Conservation (phyloP, 1,140 invertebrate species). For the Listronotus bonariensis region DNA sequence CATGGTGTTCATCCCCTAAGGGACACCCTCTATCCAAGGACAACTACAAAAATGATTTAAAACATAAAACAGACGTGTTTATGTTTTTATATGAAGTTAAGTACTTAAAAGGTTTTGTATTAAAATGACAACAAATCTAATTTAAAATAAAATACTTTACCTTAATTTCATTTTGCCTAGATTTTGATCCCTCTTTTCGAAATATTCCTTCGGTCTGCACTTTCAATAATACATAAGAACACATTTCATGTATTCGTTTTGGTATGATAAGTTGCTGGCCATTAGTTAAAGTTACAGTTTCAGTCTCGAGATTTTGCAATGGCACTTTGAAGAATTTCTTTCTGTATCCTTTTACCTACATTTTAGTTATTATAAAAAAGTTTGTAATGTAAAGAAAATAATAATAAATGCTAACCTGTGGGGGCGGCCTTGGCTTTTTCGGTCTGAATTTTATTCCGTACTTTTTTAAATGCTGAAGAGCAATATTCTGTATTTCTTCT, state of each 20-base stretch:
- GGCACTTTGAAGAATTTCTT: slow-evolving; percentile 66
- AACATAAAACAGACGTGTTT: no score
- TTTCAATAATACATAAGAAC: slow-evolving; percentile 68
- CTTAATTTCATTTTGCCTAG: slow-evolving; percentile 78
- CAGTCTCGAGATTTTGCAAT: slow-evolving; percentile 63
- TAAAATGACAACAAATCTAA: no score
- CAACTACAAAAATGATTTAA: slow-evolving; percentile 54
- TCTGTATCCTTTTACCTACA: slow-evolving; percentile 27
- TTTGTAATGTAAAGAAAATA: slow-evolving; percentile 23
- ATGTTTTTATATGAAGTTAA: no score
- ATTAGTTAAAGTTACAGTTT: slow-evolving; percentile 64
- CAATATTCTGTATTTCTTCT: slow-evolving; percentile 65
- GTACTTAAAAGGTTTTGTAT: no score
- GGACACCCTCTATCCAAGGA: slow-evolving; percentile 68
- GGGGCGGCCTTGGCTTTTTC: slow-evolving; percentile 63
- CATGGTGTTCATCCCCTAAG: slow-evolving; percentile 68
- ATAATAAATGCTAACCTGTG: slow-evolving; percentile 56
- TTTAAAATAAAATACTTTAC: slow-evolving; percentile 54
- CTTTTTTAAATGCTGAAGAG: slow-evolving; percentile 63
- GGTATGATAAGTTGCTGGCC: slow-evolving; percentile 70
- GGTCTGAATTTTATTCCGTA: slow-evolving; percentile 67
- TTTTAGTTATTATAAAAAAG: slow-evolving; percentile 18
- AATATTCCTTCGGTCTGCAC: slow-evolving; percentile 80
- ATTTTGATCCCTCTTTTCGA: slow-evolving; percentile 80
- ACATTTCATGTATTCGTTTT: slow-evolving; percentile 74